phyloP scores from a whole-genome alignment of 1,140 invertebrate species.

The Sycobia sp. region DNA sequence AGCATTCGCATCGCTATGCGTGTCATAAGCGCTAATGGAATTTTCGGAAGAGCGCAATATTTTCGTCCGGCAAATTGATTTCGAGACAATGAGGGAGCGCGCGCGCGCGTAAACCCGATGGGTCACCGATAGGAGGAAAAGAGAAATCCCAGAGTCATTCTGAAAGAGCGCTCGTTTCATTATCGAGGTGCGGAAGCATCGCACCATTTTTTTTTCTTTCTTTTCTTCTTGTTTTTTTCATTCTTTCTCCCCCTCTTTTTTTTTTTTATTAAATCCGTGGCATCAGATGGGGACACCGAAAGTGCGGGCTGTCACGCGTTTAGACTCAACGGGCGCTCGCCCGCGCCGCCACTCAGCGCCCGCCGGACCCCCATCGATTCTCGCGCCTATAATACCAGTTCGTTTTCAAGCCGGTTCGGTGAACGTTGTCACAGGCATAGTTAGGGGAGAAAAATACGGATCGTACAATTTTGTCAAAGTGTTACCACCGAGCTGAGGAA shows the following conservation, averaged over 20 bases:
- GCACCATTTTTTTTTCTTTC: constrained; percentile 34
- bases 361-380: constrained; percentile 29
- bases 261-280: constrained; percentile 32
- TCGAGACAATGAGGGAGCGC: neutral
- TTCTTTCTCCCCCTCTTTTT: no score
- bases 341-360: no score
- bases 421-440: constrained; percentile 28
- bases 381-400: constrained; percentile 26
- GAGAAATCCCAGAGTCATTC: constrained; percentile 17
- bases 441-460: no score
- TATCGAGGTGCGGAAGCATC: constrained; percentile 31
- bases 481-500: neutral
- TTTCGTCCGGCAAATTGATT: constrained; percentile 24
- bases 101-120: no score
- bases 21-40: no score
- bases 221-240: no score
- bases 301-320: constrained; percentile 33
- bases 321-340: constrained; percentile 17
- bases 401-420: constrained; percentile 33
- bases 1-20: no score
- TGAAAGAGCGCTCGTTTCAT: constrained; percentile 17
- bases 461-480: no score
- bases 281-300: constrained; percentile 34
- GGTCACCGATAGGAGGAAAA: neutral
- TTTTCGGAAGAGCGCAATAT: neutral